Evolutionary conservation across 2,888 invertebrate species (phyloP), one percentile per base, ranked within the genome.

Genomic region (Ophioninae sp.): DNA sequence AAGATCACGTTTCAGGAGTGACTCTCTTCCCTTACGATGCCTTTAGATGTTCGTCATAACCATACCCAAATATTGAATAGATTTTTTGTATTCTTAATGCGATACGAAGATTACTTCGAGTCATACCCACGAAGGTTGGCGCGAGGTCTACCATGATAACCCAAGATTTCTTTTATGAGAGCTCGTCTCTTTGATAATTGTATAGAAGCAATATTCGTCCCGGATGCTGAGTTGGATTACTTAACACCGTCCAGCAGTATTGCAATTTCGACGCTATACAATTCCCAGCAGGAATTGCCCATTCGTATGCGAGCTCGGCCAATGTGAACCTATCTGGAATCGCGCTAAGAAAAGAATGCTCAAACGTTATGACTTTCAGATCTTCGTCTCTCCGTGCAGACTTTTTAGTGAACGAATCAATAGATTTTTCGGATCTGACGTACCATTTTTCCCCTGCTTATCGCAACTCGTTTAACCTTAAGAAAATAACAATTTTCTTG

Each of bases 301-400:
- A 97, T 97, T 94, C 97, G n/a, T n/a, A n/a, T 96, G 83, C 97
- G 97, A 76, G 96, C 97, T 93, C 97, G 97, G 17, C 97, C 97
- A 88, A 97, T 95, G 94, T 97, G 97, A 92, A 97, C 95, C 82
- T 97, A 97, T 90, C 97, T 96, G 93, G 97, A 97, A 94, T 97
- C 97, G 7, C 39, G 39, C 39, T 96, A 93, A 61, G 64, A 39
- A 41, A 41, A 41, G 41, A 41, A 41, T 41, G 41, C 41, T 41
- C 41, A 41, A 41, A 41, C 41, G 41, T 41, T 41, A 41, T 41
- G 7, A 41, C 41, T 41, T 41, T 41, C 41, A 41, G 41, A 41
- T 41, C 41, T 41, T 41, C 3, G 41, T 41, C 41, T 41, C 41
- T 41, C 41, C 41, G 41, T 41, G 41, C 41, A 41, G 41, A 41